Evolutionary conservation across 2,888 invertebrate genomes (phyloP).

Genomic region (Drosophila helvetica): DNA sequence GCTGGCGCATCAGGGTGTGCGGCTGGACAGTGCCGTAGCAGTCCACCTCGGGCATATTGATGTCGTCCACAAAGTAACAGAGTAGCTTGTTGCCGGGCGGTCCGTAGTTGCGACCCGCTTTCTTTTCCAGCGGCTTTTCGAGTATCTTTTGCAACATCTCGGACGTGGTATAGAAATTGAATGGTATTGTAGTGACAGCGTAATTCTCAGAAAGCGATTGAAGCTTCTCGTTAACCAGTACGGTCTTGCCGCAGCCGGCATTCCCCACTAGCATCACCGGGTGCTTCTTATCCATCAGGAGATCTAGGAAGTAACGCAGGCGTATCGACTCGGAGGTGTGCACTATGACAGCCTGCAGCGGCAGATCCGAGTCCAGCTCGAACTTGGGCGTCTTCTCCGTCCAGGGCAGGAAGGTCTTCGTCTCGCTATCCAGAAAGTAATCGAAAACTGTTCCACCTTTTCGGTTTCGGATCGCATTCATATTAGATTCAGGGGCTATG

Average conservation of each 20-base stretch:
- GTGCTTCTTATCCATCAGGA: constrained; percentile 93
- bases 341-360: constrained; percentile 95
- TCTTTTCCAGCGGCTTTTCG: constrained; percentile 97
- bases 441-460: constrained; percentile 96
- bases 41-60: constrained; percentile 98
- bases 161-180: constrained; percentile 98
- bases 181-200: constrained; percentile 95
- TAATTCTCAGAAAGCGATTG: constrained; percentile 92
- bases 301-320: constrained; percentile 93
- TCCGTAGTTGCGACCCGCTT: constrained; percentile 97
- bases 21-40: constrained; percentile 97
- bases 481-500: too few species aligned
- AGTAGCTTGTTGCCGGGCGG: constrained; percentile 97
- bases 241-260: constrained; percentile 97
- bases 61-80: constrained; percentile 97
- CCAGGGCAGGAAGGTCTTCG: constrained; percentile 95
- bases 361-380: constrained; percentile 95
- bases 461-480: background rate
- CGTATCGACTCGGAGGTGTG: constrained; percentile 97
- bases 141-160: constrained; percentile 96
- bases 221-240: constrained; percentile 89
- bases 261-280: constrained; percentile 98
- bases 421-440: constrained; percentile 95
- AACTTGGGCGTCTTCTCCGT: constrained; percentile 94
- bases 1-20: constrained; percentile 97